Base-by-base conservation (phyloP, 2,888 invertebrate genomes). In the Eutolmus rufibarbis region DNA sequence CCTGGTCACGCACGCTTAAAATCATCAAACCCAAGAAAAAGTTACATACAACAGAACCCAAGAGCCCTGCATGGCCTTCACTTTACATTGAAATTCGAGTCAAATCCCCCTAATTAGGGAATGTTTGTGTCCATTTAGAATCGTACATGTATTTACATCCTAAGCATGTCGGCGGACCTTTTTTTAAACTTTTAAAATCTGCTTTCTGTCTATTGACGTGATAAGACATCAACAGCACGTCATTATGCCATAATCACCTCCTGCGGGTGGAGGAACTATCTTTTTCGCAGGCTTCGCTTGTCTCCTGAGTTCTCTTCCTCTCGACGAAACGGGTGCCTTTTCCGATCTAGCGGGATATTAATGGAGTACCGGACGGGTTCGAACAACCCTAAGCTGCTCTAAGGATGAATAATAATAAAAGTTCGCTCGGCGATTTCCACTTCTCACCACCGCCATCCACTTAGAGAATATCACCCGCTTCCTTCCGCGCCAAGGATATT, bases 141-240 rank as follows among this genome's bases (percentile, higher is more conserved):
- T 23, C 7, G 14, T 19, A 19, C 14, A 40, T 28, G 46, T 28
- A 79, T 40, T n/a, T 23, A 78, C 23, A 79, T 66, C 14, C 37
- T 37, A 66, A 23, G 19, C 56, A 82, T 66, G n/a, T 57, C 57
- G 57, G n/a, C 37, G 3, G 34, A 82, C 66, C 40, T 84, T 84
- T 66, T 66, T 66, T 19, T 66, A 51, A 66, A 84, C 82, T 66
- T 57, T 34, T 14, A 37, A 31, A 66, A 37, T 37, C 14, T 19
- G 2, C 12, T 37, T 23, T 12, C 28, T 8, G 14, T 12, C 82
- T 23, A 66, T 37, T 40, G 37, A 84, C 23, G n/a, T 37, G 82
- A 84, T 66, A 84, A 84, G n/a, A 40, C 81, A 56, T 81, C 81
- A 81, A 81, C 31, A 81, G 81, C n/a, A 12, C n/a, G 8, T 84